Conservation (phyloP, 2,888 invertebrate species). For the Drepanosiphum platanoidis region DNA sequence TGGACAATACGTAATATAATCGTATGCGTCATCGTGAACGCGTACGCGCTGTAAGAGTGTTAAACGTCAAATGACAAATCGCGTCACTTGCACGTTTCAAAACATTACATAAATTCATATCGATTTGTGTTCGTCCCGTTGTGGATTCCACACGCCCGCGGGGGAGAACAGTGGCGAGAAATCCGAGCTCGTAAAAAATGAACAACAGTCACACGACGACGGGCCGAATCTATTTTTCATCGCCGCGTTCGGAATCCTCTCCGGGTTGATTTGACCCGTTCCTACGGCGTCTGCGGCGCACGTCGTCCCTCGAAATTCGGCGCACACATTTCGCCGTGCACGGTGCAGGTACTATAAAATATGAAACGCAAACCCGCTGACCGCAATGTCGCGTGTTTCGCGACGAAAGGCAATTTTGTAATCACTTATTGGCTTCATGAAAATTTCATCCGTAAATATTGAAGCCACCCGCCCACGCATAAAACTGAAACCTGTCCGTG, state of each 20-base stretch:
- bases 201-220: background rate
- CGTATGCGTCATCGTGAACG: too few species aligned
- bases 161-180: background rate
- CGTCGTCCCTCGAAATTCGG: background rate
- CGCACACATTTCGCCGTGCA: background rate
- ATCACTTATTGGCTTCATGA: too few species aligned
- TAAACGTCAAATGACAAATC: background rate
- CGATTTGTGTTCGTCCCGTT: background rate
- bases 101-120: background rate
- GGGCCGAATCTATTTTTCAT: background rate
- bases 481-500: too few species aligned
- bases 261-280: background rate
- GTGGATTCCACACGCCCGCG: background rate
- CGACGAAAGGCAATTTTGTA: too few species aligned
- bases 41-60: too few species aligned
- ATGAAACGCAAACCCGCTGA: too few species aligned
- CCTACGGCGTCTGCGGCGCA: background rate
- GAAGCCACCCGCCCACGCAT: too few species aligned
- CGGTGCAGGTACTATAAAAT: too few species aligned
- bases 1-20: too few species aligned
- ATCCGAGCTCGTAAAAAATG: slow-evolving; percentile 14
- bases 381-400: too few species aligned
- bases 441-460: too few species aligned
- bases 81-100: background rate
- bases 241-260: background rate